Conservation (phyloP, 2,888 invertebrate genomes). For the Neoaliturus tenellus region DNA sequence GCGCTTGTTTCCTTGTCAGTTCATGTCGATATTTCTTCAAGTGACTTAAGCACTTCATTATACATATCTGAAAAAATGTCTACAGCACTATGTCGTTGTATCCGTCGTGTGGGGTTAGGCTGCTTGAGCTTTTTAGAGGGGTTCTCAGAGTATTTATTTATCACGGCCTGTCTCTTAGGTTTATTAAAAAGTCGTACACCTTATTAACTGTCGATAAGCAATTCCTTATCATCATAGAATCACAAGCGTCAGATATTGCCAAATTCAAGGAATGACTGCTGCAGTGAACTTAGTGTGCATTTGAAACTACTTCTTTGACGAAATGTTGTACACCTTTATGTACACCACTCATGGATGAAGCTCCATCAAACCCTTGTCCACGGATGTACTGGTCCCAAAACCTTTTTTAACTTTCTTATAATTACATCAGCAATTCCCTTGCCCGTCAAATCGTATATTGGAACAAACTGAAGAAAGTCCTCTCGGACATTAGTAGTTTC, state of each 20-base stretch:
- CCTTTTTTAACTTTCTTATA: neutral
- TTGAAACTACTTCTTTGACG: neutral
- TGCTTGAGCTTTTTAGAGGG: no score
- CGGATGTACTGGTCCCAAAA: neutral
- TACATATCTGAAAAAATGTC: no score
- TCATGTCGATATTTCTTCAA: no score
- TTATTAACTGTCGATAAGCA: no score
- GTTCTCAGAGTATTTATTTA: no score
- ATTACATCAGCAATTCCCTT: neutral
- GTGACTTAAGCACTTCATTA: no score
- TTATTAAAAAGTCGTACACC: no score
- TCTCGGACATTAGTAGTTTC: neutral
- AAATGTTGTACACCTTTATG: constrained; percentile 3
- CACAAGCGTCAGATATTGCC: constrained; percentile 32
- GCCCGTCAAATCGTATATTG: neutral
- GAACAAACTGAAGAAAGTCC: neutral
- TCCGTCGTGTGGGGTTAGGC: no score
- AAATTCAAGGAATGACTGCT: constrained; percentile 35
- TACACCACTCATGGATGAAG: constrained; percentile 2
- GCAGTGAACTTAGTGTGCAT: constrained; percentile 24
- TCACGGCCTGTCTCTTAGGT: no score
- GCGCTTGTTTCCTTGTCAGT: no score
- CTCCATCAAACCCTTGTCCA: constrained; percentile 23
- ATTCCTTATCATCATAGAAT: no score
- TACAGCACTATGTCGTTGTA: no score